Percentiles rank a stretch among this genome's conserved stretches.
These are phyloP conservation scores for Enhydra lutris DNA, from an alignment of 2,113 vertebrate genomes.

Conservation along the genomic window DNA sequence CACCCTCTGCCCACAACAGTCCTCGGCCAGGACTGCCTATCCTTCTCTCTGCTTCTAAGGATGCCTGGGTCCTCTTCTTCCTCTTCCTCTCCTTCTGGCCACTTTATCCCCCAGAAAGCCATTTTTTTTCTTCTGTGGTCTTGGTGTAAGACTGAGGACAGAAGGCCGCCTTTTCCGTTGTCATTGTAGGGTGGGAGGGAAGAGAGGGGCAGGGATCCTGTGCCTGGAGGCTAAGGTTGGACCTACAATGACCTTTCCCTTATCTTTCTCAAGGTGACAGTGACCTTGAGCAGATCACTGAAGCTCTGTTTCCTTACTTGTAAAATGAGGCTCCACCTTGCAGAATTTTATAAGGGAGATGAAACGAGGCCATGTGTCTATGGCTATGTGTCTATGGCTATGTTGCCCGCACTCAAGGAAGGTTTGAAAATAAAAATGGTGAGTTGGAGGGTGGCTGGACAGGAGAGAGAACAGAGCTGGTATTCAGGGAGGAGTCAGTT, in stretches of 20 bases:
- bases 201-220: not conserved
- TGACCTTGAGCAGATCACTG: not conserved
- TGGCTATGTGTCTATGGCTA: not conserved
- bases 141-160: not conserved
- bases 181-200: too few species aligned
- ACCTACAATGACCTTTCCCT: not conserved
- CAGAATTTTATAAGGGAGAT: not conserved
- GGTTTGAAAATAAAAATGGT: not conserved
- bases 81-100: not conserved
- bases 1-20: rapidly evolving
- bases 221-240: not conserved
- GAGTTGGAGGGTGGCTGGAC: not conserved
- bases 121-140: not conserved
- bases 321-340: not conserved
- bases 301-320: not conserved
- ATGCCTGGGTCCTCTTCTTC: not conserved
- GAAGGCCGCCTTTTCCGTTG: not conserved
- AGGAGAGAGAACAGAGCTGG: not conserved
- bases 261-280: not conserved
- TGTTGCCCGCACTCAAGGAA: not conserved
- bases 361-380: not conserved
- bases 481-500: rapidly evolving
- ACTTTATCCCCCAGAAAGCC: not conserved
- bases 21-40: not conserved
- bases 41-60: not conserved